Percentiles rank a stretch among this genome's conserved stretches.
phyloP scores from a whole-genome alignment of 1,140 invertebrate genomes.

The Probaryconus sp. region DNA sequence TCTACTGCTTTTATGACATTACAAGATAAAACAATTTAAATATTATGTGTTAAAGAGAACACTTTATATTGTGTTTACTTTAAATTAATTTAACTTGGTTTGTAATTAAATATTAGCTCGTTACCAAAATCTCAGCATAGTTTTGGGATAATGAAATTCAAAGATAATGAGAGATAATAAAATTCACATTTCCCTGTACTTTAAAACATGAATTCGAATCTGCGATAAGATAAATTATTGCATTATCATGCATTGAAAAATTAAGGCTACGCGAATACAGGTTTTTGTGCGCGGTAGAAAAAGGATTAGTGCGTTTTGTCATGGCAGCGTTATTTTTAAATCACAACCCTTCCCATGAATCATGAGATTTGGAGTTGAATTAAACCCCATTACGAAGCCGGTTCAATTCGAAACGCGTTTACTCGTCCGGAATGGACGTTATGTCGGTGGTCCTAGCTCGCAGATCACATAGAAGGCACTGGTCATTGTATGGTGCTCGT shows the following conservation, averaged over 20 bases:
- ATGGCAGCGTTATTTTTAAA: conserved; percentile 51
- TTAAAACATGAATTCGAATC: too few species aligned
- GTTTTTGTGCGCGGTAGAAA: conserved; percentile 22
- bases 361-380: conserved; percentile 75
- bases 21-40: too few species aligned
- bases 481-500: conserved; percentile 70
- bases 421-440: conserved; percentile 60
- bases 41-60: too few species aligned
- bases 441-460: conserved; percentile 69
- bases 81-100: too few species aligned
- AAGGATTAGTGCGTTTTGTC: conserved; percentile 56
- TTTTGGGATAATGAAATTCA: too few species aligned
- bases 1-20: too few species aligned
- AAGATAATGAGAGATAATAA: too few species aligned
- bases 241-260: background rate
- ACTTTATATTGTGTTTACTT: too few species aligned
- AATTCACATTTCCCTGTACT: too few species aligned
- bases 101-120: too few species aligned
- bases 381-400: conserved; percentile 68
- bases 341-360: conserved; percentile 69
- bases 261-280: background rate
- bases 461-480: conserved; percentile 63
- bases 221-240: conserved; percentile 4
- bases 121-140: too few species aligned
- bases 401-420: conserved; percentile 73